Evolutionary conservation across 2,888 invertebrate species (phyloP).

Genomic region (Tenthredo amoena): DNA sequence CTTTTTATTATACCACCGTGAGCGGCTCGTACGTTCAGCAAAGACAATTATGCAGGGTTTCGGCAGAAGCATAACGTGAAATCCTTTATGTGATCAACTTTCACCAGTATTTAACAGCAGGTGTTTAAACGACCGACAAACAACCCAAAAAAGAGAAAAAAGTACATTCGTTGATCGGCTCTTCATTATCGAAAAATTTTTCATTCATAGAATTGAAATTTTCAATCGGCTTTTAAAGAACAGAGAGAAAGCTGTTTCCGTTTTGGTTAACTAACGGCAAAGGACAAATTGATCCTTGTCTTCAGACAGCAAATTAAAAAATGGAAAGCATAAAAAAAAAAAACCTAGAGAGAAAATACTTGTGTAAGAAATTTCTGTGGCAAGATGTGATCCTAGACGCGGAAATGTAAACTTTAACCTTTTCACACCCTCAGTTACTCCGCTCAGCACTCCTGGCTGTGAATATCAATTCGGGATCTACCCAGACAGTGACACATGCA

Average conservation of each 20-base stretch:
- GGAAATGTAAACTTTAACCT: constrained; percentile 6
- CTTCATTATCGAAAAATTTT: neutral
- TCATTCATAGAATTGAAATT: neutral
- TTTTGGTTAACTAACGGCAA: neutral
- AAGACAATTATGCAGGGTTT: neutral
- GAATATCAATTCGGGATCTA: constrained; percentile 95
- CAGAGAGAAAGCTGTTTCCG: neutral
- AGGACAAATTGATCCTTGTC: neutral
- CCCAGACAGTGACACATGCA: constrained; percentile 89
- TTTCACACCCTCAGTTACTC: constrained; percentile 83
- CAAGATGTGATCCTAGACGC: neutral
- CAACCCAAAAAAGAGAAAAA: neutral
- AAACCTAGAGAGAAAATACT: neutral
- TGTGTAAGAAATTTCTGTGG: neutral
- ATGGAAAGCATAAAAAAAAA: neutral
- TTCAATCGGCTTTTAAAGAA: neutral
- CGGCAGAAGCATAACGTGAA: neutral
- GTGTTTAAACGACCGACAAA: neutral
- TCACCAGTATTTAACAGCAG: constrained; percentile 15
- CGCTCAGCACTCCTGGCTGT: constrained; percentile 90
- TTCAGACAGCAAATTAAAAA: neutral
- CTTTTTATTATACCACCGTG: neutral
- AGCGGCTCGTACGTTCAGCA: neutral
- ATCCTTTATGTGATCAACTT: constrained; percentile 42
- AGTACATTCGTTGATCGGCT: neutral